These are phyloP conservation scores for Mungos mungo DNA, from an alignment of 2,113 vertebrate species.

Conservation along the genomic window DNA sequence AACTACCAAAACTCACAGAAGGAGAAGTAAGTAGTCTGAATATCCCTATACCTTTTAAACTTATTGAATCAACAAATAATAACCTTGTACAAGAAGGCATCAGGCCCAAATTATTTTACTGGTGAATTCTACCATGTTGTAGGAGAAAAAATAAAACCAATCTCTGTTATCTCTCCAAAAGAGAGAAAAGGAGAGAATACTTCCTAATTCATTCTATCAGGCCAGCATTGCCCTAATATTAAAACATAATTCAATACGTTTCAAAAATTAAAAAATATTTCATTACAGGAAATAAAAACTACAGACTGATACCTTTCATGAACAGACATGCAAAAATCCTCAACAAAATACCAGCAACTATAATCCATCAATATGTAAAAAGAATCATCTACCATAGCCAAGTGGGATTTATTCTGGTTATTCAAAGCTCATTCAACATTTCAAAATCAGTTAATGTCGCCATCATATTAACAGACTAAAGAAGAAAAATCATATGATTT, in stretches of 20 bases:
- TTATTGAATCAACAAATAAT: neutral
- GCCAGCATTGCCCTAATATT: neutral
- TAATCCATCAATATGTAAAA: neutral
- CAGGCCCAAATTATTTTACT: neutral
- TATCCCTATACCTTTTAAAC: neutral
- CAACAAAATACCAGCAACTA: neutral
- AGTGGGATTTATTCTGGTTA: neutral
- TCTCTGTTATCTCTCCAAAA: neutral
- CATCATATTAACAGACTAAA: neutral
- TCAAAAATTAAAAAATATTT: no score
- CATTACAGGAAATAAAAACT: neutral
- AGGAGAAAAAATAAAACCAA: neutral
- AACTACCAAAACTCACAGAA: neutral
- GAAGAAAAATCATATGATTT: neutral
- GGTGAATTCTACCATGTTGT: neutral
- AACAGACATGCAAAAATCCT: neutral
- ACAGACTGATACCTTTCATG: neutral
- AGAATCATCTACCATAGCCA: neutral
- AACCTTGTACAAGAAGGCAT: neutral
- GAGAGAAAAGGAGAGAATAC: neutral
- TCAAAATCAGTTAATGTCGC: neutral
- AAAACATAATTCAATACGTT: neutral
- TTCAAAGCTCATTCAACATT: neutral
- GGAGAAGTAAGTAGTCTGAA: neutral
- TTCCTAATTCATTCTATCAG: neutral